Conservation (phyloP, 2,113 vertebrate species). For the Cottus gobio region DNA sequence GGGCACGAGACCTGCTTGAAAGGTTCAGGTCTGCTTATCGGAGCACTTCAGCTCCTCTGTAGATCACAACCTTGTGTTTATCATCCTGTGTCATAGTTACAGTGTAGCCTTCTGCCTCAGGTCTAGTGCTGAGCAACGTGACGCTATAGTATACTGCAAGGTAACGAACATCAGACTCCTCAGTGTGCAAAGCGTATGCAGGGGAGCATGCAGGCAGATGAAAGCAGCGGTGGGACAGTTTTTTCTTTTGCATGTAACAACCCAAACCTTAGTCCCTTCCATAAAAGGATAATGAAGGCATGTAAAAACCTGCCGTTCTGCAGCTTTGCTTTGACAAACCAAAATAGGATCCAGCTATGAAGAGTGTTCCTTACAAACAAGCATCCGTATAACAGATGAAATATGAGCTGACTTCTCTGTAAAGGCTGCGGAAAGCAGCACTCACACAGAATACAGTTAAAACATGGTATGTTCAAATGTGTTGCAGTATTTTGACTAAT, state of each 20-base stretch:
- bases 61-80: constrained; percentile 50
- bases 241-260: constrained; percentile 55
- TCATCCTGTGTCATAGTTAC: constrained; percentile 27
- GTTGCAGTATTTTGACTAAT: constrained; percentile 46
- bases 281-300: constrained; percentile 59
- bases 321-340: constrained; percentile 65
- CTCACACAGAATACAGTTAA: constrained; percentile 13
- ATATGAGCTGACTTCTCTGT: constrained; percentile 33
- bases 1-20: constrained; percentile 44
- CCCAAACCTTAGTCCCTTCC: constrained; percentile 32
- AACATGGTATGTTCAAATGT: constrained; percentile 36
- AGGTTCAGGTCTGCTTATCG: constrained; percentile 34
- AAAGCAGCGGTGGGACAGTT: constrained; percentile 43
- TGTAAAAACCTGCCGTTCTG: constrained; percentile 47
- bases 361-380: constrained; percentile 51
- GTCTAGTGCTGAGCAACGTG: constrained; percentile 51
- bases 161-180: constrained; percentile 34
- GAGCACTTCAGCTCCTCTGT: constrained; percentile 20
- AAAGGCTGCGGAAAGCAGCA: constrained; percentile 38
- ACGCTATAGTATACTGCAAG: constrained; percentile 33
- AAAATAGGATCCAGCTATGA: constrained; percentile 64
- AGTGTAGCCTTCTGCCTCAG: neutral
- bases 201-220: constrained; percentile 28
- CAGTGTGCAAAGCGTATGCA: constrained; percentile 24
- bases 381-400: constrained; percentile 47